Base-by-base conservation (phyloP, 2,113 vertebrate genomes). In the Ceyx cyanopectus region DNA sequence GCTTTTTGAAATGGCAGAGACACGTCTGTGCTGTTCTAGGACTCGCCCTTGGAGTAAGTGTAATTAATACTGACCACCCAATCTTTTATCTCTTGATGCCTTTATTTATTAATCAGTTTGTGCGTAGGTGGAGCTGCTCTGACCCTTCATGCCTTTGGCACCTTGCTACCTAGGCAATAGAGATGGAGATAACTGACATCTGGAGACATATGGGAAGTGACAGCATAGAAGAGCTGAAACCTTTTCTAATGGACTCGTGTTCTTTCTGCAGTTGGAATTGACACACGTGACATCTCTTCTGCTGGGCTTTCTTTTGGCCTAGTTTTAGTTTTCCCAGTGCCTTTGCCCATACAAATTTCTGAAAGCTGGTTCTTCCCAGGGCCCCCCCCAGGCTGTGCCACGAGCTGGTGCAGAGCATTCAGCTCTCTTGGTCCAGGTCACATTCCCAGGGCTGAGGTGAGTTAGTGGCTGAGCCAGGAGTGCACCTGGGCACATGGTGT, bases 301-400 rank as follows among this genome's bases (percentile, higher is more conserved):
- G 69, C 84, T 89, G 45, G 79, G 54, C 48, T 82, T 82, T 65
- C 45, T 76, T 92, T 63, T 89, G 87, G 66, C 53, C 61, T 78
- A 2, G 24, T 74, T 89, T 92, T 70, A 2, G 24, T 74, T 89
- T 92, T 67, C 60, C 45, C 56, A 29, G n/a, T 92, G 62, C 75
- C 57, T 87, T 72, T 89, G n/a, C 40, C 76, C 40, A 17, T 67
- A 70, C 22, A 48, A 26, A 56, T 82, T 65, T 43, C 50, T 79
- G 70, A 56, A 79, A 75, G 82, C 46, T 37, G 58, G 22, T 91
- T 79, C 62, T 85, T 89, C 14, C 29, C 11, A 12, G n/a, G 12
- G 22, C n/a, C 27, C 50, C 50, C 24, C 50, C 48, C 48, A 50
- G 12, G 43, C 63, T 54, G 41, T 88, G 61, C 61, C 60, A 45